Percentiles rank a stretch among this genome's conserved stretches.
Evolutionary conservation across 1,140 invertebrate species (phyloP).

Genomic region (Nasonia giraulti): DNA sequence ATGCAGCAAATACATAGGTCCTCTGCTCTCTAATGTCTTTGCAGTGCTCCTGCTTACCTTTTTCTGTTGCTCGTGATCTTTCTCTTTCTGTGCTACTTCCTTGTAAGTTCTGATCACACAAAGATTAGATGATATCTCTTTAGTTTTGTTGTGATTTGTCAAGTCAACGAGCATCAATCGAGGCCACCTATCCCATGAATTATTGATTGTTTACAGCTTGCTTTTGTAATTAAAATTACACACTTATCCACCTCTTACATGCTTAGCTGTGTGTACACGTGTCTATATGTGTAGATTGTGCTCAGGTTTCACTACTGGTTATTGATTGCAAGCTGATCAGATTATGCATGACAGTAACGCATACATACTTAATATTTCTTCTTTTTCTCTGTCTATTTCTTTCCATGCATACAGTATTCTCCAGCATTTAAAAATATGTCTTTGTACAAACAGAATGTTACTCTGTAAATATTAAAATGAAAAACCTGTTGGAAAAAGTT

Average conservation of each 20-base stretch:
- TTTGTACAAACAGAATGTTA: background rate
- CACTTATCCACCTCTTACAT: background rate
- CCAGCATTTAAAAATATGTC: background rate
- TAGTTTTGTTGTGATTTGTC: background rate
- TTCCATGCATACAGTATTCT: background rate
- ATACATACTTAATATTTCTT: background rate
- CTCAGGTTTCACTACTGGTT: slow-evolving; percentile 18
- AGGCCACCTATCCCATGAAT: background rate
- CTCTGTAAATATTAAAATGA: background rate
- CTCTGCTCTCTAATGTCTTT: no score
- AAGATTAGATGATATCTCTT: background rate
- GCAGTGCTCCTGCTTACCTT: no score
- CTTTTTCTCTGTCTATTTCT: background rate
- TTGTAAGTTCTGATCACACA: background rate
- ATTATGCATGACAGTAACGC: background rate
- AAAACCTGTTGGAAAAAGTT: no score
- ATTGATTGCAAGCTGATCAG: slow-evolving; percentile 21
- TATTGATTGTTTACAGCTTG: background rate
- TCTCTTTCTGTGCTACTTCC: background rate
- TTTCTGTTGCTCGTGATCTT: background rate
- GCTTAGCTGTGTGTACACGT: background rate
- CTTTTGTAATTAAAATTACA: background rate
- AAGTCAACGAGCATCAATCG: background rate
- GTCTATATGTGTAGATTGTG: background rate
- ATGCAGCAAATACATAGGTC: background rate